A percentile compares a stretch with the other conserved stretches of the same genome.
Conservation (phyloP, 2,888 invertebrate genomes). For the Lamproptera curius region DNA sequence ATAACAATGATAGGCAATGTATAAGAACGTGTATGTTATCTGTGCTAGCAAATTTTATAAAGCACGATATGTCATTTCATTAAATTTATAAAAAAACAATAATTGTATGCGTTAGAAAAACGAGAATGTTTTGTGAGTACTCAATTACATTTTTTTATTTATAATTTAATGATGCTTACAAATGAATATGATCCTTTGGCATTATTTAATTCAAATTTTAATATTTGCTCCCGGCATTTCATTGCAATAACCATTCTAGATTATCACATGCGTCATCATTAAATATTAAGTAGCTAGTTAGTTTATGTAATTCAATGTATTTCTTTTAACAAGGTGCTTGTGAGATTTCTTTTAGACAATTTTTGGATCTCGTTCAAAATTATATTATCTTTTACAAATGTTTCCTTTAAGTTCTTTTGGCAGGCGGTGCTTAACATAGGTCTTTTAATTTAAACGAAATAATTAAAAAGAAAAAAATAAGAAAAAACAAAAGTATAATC, state of each 20-base stretch:
- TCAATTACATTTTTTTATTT: too few relatives aligned
- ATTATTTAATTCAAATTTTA: slow-evolving; percentile 4
- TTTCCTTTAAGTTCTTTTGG: slow-evolving; percentile 45
- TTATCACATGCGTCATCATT: slow-evolving; percentile 30
- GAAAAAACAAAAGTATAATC: slow-evolving; percentile 33
- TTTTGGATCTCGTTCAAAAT: slow-evolving; percentile 66
- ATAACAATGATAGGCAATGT: too few relatives aligned
- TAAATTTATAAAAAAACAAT: too few relatives aligned
- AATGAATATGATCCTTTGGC: too few relatives aligned
- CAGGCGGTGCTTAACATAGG: slow-evolving; percentile 68
- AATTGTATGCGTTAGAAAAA: too few relatives aligned
- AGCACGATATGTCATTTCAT: too few relatives aligned
- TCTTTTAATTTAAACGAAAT: slow-evolving; percentile 43
- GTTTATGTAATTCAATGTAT: slow-evolving; percentile 47
- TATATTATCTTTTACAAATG: slow-evolving; percentile 38
- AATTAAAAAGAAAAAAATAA: too few relatives aligned
- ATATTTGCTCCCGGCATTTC: slow-evolving; percentile 10
- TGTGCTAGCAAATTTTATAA: too few relatives aligned
- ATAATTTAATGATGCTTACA: too few relatives aligned
- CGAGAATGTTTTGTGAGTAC: too few relatives aligned
- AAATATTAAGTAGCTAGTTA: slow-evolving; percentile 56
- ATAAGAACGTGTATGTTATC: too few relatives aligned
- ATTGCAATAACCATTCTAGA: slow-evolving; percentile 1
- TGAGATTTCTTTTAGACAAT: slow-evolving; percentile 41
- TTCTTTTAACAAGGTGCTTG: slow-evolving; percentile 44